Conservation (phyloP, 2,888 invertebrate species). For the Temnothorax ravouxi region DNA sequence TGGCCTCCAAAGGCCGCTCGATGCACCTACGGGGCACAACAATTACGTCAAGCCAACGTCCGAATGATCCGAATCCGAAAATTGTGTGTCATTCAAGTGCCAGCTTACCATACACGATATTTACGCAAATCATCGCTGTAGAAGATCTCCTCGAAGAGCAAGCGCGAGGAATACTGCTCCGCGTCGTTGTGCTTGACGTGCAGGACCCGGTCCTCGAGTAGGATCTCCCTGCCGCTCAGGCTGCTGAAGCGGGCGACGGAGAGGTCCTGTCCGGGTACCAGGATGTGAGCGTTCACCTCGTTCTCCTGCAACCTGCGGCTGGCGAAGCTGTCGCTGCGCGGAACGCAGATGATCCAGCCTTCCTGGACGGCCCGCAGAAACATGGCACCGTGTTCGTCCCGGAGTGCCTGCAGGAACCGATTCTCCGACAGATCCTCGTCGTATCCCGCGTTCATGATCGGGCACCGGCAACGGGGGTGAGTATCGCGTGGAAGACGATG, state of each 20-base stretch:
- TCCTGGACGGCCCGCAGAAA: slow-evolving; percentile 89
- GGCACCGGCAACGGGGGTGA: not conserved
- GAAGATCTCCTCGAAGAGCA: slow-evolving; percentile 95
- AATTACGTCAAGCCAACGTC: not conserved
- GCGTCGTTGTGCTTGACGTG: slow-evolving; percentile 88
- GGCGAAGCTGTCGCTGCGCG: slow-evolving; percentile 90
- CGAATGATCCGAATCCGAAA: not conserved
- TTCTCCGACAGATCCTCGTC: slow-evolving; percentile 94
- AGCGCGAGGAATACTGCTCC: slow-evolving; percentile 88
- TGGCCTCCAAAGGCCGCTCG: slow-evolving; percentile 90
- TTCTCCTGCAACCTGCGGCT: slow-evolving; percentile 89
- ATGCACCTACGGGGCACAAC: slow-evolving; percentile 87
- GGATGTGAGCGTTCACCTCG: slow-evolving; percentile 92
- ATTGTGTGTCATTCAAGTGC: not conserved
- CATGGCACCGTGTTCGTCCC: slow-evolving; percentile 89
- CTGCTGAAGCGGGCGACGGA: slow-evolving; percentile 89
- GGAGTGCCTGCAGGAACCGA: slow-evolving; percentile 91
- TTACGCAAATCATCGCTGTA: slow-evolving; percentile 92
- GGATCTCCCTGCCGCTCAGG: slow-evolving; percentile 90
- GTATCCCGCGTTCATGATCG: slow-evolving; percentile 87
- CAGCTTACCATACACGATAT: slow-evolving; percentile 90
- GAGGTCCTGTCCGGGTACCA: slow-evolving; percentile 90
- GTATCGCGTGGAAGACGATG: not conserved
- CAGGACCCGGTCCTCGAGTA: slow-evolving; percentile 89
- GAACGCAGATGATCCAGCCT: slow-evolving; percentile 94